Percentiles rank a stretch among this genome's conserved stretches.
Conservation (phyloP, 2,797 vertebrate species). For the Eulemur mongoz region DNA sequence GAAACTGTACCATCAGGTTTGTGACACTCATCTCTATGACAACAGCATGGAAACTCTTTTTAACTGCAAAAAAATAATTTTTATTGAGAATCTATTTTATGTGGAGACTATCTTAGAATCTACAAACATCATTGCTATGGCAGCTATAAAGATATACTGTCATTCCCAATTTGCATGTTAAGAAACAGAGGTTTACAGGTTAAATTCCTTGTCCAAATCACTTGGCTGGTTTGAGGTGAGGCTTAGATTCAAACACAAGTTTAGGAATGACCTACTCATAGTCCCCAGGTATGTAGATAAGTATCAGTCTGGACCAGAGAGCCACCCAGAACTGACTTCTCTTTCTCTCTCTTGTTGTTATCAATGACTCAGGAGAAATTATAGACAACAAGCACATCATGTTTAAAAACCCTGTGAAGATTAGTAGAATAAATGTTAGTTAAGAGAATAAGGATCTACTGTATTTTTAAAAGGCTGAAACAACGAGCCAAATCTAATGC, state of each 20-base stretch:
- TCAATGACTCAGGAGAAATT: background rate
- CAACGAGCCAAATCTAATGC: background rate
- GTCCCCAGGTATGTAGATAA: background rate
- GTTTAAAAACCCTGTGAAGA: background rate
- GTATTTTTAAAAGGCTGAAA: background rate
- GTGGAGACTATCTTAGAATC: background rate
- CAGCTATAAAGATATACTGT: background rate
- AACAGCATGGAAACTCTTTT: background rate
- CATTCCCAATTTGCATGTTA: background rate
- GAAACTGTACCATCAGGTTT: background rate
- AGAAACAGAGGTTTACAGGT: background rate
- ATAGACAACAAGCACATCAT: background rate
- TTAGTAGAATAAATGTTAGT: background rate
- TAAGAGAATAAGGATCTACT: background rate
- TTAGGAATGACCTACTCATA: background rate
- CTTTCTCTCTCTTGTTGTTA: background rate
- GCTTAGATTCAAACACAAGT: background rate
- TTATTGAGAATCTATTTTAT: background rate
- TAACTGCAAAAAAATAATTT: background rate
- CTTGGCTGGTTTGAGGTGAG: background rate
- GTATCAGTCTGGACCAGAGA: background rate
- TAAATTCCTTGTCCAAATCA: background rate
- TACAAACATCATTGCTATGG: background rate
- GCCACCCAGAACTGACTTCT: background rate
- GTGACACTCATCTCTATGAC: background rate